Conservation (phyloP, 2,888 invertebrate genomes). For the Tenodera sinensis region DNA sequence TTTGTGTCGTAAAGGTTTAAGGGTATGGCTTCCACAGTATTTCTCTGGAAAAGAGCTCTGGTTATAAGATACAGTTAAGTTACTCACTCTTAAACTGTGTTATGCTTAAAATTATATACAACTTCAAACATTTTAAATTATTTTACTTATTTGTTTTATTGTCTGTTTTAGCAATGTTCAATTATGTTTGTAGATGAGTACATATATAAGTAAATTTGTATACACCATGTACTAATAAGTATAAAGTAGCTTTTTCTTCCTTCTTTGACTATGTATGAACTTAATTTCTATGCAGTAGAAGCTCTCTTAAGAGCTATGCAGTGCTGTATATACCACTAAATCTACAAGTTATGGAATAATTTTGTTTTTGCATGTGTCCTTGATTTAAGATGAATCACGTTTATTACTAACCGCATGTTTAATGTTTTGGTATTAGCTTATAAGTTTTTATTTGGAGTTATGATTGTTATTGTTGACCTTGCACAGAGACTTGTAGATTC, state of each 20-base stretch:
- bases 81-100: too few relatives aligned
- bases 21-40: too few relatives aligned
- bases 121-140: too few relatives aligned
- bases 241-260: neutral
- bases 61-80: too few relatives aligned
- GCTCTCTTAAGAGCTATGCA: neutral
- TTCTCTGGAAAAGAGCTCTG: too few relatives aligned
- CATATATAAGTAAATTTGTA: too few relatives aligned
- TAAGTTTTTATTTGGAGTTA: neutral
- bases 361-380: neutral
- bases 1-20: too few relatives aligned
- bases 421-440: neutral
- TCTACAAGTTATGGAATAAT: neutral
- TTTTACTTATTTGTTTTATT: neutral
- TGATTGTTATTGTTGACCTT: neutral
- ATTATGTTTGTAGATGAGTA: neutral
- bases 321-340: neutral
- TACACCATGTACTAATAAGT: neutral
- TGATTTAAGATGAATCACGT: neutral
- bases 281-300: neutral
- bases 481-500: neutral
- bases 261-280: neutral
- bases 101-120: too few relatives aligned
- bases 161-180: neutral
- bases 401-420: neutral